Evolutionary conservation across 2,113 vertebrate species (phyloP), one percentile per base, ranked within the genome.

Genomic region (Takifugu flavidus): DNA sequence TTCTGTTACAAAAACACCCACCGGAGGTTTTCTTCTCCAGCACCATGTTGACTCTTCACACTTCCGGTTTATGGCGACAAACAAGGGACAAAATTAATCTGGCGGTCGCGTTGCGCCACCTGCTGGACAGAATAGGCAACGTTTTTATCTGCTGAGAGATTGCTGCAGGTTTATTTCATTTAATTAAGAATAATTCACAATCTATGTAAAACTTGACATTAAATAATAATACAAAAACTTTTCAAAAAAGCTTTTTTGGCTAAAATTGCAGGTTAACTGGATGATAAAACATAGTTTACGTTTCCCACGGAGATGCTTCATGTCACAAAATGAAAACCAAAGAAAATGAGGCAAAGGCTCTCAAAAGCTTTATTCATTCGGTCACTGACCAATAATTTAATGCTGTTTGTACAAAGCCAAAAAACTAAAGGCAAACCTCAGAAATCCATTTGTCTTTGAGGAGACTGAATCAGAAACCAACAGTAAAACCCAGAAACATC

Each of bases 301-400:
- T 20, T 20, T 20, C 20, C 20, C 20, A 20, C 20, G 20, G 20
- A 20, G 20, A 20, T 20, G 20, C 20, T 20, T 20, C 20, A 20
- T 20, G 20, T 20, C 20, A 1, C 29, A 54, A 13, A 50, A 50
- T 25, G 15, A n/a, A 15, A 3, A 47, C 2, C 5, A 47, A 13
- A 47, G 15, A 47, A n/a, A n/a, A 47, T 1, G 29, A 31, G 7
- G 29, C 29, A 31, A 39, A 39, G 8, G 34, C 11, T 39, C 34
- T 39, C 8, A 11, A 39, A 76, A 78, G 65, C 59, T 87, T 84
- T 80, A 82, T 82, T 67, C 53, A 60, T 53, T 78, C 65, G 68
- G 66, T 76, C 56, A 63, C 28, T 57, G 82, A 79, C 59, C 86
- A 89, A 90, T 89, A 90, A 91, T 67, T 91, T 89, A 90, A 86